Percentiles rank a stretch among this genome's conserved stretches.
Evolutionary conservation across 2,113 vertebrate species (phyloP).

Genomic region (Pholis gunnellus): DNA sequence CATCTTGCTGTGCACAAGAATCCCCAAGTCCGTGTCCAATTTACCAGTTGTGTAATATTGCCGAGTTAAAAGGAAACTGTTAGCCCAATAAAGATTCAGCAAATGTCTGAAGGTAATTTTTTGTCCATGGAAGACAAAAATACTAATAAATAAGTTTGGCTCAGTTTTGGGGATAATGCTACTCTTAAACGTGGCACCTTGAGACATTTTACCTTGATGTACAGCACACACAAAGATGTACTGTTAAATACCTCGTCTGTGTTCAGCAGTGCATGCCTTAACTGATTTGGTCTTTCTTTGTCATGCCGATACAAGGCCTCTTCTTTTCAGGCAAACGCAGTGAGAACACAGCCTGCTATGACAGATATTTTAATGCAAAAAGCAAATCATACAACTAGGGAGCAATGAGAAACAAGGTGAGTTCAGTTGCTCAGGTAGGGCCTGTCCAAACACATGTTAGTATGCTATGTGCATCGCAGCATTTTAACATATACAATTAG

Average conservation of each 20-base stretch:
- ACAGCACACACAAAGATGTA: background rate
- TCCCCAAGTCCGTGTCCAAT: background rate
- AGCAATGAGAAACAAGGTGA: background rate
- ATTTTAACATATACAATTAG: background rate
- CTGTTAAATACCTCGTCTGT: background rate
- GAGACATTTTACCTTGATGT: background rate
- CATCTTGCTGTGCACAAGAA: background rate
- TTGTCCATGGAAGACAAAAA: background rate
- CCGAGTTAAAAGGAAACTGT: background rate
- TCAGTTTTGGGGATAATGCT: background rate
- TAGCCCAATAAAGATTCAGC: too few species aligned
- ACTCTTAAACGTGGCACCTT: background rate
- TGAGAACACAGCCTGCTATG: background rate
- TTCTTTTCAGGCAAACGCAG: background rate
- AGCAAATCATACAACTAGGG: background rate
- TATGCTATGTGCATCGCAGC: background rate
- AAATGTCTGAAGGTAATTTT: background rate
- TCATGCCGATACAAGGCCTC: too few species aligned
- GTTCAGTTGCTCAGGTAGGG: background rate
- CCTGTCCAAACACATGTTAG: too few species aligned
- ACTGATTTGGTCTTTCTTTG: too few species aligned
- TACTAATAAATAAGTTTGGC: background rate
- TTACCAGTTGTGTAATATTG: conserved; percentile 11
- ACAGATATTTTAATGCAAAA: background rate
- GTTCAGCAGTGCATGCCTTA: background rate